These are phyloP conservation scores for Carassius auratus DNA, from an alignment of 2,113 vertebrate genomes.

Conservation along the genomic window DNA sequence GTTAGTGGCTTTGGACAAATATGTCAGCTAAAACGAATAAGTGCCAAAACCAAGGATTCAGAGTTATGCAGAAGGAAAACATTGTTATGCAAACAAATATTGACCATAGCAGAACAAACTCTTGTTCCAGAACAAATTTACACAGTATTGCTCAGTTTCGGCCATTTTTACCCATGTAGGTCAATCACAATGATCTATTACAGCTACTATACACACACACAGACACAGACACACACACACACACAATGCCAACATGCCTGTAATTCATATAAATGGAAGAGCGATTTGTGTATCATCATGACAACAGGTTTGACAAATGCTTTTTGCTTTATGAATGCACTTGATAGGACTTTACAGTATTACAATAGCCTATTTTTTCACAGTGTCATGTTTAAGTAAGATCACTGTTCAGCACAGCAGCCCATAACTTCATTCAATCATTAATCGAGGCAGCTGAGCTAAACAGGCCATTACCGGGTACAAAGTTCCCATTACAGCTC, in stretches of 20 bases:
- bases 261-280: neutral
- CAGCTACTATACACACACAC: neutral
- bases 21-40: neutral
- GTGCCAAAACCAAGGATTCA: neutral
- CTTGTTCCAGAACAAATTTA: neutral
- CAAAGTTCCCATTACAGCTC: conserved; percentile 40
- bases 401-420: neutral
- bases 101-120: neutral
- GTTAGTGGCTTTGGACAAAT: neutral
- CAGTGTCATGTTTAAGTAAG: neutral
- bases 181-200: neutral
- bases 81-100: neutral
- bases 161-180: neutral
- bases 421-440: conserved; percentile 42
- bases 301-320: conserved; percentile 37
- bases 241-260: too few species aligned
- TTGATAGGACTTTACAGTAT: neutral
- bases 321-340: conserved; percentile 9
- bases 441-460: conserved; percentile 41
- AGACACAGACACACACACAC: too few species aligned
- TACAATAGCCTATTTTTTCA: neutral
- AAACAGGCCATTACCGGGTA: conserved; percentile 14
- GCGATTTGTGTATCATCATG: neutral
- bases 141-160: neutral
- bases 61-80: neutral